Base-by-base conservation (phyloP, 2,797 vertebrate species). In the Leptoclinus maculatus region DNA sequence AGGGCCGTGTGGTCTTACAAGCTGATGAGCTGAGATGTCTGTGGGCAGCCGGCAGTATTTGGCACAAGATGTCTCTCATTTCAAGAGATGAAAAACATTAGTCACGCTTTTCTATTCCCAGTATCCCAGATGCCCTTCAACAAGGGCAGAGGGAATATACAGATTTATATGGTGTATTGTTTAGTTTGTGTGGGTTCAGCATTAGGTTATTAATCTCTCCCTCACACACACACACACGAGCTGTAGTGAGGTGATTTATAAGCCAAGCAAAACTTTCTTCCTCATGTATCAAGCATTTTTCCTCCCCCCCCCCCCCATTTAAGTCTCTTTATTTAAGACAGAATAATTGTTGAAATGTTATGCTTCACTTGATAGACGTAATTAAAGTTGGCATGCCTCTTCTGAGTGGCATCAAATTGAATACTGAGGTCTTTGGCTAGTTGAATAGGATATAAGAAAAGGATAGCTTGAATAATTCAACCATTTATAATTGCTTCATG, bases 1-100 rank as follows among this genome's bases (percentile, higher is more conserved):
- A 80, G 72, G 79, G 41, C 78, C 70, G 45, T 85, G 84, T 82
- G 90, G 88, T 88, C 87, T 75, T 74, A 83, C 70, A 63, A 79
- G 82, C 87, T 92, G 93, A 94, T 89, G 91, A 93, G 90, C 86
- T 90, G 91, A 85, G 83, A 91, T 89, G 82, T 91, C 78, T 90
- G 83, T 53, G 84, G 89, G 88, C 86, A 90, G 91, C 86, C 86
- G 83, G 85, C 85, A 82, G 72, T 60, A 53, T 88, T 87, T 93
- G 93, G 92, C 90, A 83, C 71, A 76, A 90, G 79, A 80, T 71
- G 80, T 75, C 82, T 85, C 88, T 83, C 83, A 84, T 90, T 93
- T 89, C 80, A 88, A 78, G 79, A 91, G 82, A 91, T 23, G 75
- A 91, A 85, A 64, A 82, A 86, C 85, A 89, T 90, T 66, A 79